Conservation (phyloP, 2,113 vertebrate genomes). For the Fukomys damarensis region DNA sequence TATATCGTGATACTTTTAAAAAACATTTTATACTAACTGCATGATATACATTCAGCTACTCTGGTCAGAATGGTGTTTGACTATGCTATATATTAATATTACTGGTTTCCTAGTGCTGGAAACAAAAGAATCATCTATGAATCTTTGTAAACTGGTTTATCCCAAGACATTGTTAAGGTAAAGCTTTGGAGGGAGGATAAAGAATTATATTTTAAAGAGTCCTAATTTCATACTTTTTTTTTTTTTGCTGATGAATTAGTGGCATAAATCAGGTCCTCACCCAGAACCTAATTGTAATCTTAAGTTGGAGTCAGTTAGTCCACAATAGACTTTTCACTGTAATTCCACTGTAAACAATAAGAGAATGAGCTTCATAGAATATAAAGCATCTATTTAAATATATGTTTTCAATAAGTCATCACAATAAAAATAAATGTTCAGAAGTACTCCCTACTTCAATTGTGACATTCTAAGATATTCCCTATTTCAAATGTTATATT, state of each 20-base stretch:
- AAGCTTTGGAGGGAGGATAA: slow-evolving; percentile 10
- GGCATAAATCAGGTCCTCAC: neutral
- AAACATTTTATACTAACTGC: neutral
- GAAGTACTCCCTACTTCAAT: slow-evolving; percentile 42
- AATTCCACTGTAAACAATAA: slow-evolving; percentile 39
- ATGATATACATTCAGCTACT: neutral
- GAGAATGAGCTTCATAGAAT: slow-evolving; percentile 1
- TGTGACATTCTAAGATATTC: slow-evolving; percentile 49
- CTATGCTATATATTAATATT: neutral
- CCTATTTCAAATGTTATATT: slow-evolving; percentile 24
- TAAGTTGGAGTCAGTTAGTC: neutral
- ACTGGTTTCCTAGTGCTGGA: neutral
- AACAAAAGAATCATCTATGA: neutral
- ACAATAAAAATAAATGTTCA: slow-evolving; percentile 63
- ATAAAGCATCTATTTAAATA: slow-evolving; percentile 67
- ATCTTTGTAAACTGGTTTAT: slow-evolving; percentile 50
- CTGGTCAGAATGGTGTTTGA: neutral
- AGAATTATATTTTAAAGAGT: slow-evolving; percentile 34
- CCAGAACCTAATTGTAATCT: neutral
- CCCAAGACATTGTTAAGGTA: neutral
- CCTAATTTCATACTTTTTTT: neutral
- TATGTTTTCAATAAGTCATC: slow-evolving; percentile 56
- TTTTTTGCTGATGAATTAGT: neutral
- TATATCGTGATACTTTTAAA: neutral
- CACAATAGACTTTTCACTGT: neutral